phyloP scores from a whole-genome alignment of 2,797 vertebrate genomes.

The Tragopan temminckii region DNA sequence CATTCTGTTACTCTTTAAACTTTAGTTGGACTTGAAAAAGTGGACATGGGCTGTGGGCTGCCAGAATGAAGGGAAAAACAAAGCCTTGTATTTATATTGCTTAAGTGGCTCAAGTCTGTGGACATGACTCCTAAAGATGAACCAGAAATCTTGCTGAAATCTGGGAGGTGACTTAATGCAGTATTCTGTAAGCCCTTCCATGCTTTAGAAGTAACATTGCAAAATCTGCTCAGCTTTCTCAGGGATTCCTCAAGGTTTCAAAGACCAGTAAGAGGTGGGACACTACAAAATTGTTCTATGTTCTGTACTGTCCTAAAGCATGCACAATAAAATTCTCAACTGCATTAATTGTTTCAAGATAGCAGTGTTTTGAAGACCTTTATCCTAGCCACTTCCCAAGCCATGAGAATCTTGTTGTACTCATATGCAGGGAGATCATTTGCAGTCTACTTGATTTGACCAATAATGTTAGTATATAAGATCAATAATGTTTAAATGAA shows the following conservation, averaged over 20 bases:
- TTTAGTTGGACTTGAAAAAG: background rate
- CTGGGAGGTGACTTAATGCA: background rate
- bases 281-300: background rate
- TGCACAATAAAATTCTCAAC: background rate
- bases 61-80: background rate
- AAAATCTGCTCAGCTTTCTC: background rate
- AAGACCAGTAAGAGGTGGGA: background rate
- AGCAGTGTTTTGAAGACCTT: background rate
- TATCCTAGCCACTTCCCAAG: background rate
- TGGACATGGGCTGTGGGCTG: background rate
- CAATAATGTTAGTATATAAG: background rate
- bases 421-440: background rate
- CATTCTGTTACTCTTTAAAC: background rate
- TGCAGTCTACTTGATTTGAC: background rate
- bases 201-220: background rate
- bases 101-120: background rate
- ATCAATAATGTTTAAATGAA: background rate
- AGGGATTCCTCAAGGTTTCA: background rate
- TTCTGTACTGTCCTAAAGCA: background rate
- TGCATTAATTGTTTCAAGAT: background rate
- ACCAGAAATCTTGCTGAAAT: background rate
- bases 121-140: background rate
- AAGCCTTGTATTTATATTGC: rapidly evolving
- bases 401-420: background rate
- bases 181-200: background rate